Conservation (phyloP, 2,888 invertebrate species). For the Ypsolopha scabrella region DNA sequence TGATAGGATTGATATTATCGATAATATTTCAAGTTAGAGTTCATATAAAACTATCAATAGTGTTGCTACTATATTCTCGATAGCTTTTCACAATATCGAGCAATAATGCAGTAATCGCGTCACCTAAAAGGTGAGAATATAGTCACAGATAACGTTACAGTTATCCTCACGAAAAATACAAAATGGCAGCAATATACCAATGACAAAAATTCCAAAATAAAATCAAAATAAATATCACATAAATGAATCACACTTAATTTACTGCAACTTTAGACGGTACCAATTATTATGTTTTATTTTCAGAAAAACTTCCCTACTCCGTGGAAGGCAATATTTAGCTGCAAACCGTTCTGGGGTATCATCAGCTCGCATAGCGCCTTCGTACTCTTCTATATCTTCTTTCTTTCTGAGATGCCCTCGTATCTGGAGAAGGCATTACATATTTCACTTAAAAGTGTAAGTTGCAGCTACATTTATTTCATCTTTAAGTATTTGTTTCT, state of each 20-base stretch:
- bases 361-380: slow-evolving; percentile 71
- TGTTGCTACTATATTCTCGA: no score
- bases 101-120: no score
- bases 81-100: no score
- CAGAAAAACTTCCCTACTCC: slow-evolving; percentile 57
- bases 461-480: slow-evolving; percentile 13
- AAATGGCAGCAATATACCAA: no score
- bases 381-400: slow-evolving; percentile 74
- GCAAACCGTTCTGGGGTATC: slow-evolving; percentile 71
- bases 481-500: no score
- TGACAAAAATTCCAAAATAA: no score
- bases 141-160: no score
- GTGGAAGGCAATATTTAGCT: slow-evolving; percentile 72
- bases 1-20: not conserved
- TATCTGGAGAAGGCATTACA: slow-evolving; percentile 74
- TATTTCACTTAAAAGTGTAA: slow-evolving; percentile 71
- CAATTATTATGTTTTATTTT: slow-evolving; percentile 12
- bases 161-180: no score
- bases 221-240: no score
- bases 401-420: slow-evolving; percentile 78
- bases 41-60: not conserved
- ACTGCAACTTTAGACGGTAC: no score
- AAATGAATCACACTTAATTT: no score
- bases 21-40: not conserved
- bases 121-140: no score